These are phyloP conservation scores for Riptortus pedestris DNA, from an alignment of 1,140 invertebrate genomes.

Conservation along the genomic window DNA sequence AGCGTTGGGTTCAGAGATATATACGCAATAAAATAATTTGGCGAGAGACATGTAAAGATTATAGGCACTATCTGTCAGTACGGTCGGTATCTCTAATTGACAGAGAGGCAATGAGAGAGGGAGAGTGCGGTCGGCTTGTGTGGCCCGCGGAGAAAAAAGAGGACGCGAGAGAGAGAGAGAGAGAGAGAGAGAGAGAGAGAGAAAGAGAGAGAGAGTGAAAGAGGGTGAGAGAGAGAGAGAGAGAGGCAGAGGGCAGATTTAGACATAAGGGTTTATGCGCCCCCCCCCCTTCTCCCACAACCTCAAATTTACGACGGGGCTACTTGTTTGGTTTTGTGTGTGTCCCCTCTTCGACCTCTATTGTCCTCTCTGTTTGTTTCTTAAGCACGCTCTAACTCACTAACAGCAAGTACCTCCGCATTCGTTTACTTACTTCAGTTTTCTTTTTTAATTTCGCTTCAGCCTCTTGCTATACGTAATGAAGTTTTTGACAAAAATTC, in stretches of 20 bases:
- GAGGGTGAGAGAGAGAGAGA: constrained; percentile 14
- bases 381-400: no score
- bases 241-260: background rate
- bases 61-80: no score
- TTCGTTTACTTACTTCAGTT: no score
- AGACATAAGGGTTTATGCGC: constrained; percentile 7
- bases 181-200: constrained; percentile 22
- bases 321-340: constrained; percentile 25
- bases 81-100: no score
- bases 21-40: no score
- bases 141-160: constrained; percentile 11
- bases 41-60: no score
- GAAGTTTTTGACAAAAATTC: no score
- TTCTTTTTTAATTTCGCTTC: no score
- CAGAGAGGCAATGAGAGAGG: background rate
- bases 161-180: constrained; percentile 21
- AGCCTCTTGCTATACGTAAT: no score
- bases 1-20: no score
- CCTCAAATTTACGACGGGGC: constrained; percentile 24
- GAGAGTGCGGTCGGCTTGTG: background rate
- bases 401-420: no score
- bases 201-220: constrained; percentile 13
- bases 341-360: constrained; percentile 11
- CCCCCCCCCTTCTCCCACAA: constrained; percentile 20
- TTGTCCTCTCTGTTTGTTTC: constrained; percentile 19